Base-by-base conservation (phyloP, 2,113 vertebrate genomes). In the Mesitornis unicolor region DNA sequence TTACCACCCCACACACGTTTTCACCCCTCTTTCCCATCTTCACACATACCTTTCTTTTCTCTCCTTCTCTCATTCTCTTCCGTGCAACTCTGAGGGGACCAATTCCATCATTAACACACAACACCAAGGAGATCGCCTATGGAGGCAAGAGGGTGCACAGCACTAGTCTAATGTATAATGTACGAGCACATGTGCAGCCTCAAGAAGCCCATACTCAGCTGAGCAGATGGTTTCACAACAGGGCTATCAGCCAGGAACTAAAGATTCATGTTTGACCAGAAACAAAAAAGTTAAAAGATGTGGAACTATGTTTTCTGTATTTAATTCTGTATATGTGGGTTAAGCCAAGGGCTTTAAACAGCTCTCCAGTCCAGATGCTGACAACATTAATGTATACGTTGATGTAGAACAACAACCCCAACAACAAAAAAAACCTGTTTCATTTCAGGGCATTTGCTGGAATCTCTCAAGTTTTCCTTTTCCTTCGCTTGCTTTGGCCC, bases 91-190 rank as follows among this genome's bases (percentile, higher is more conserved):
- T 59, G 35, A 88, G 50, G 51, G 33, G n/a, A 70, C 29, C 9
- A 35, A 0, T 35, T 65, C 59, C 48, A 7, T 29, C n/a, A 20
- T 38, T 33, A 25, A 48, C 26, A 54, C 4, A 35, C 1, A 2
- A 35, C 50, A 33, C 5, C 54, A 59, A 21, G 1, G 7, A 47
- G 20, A 22, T 11, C 1, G 0, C 36, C 28, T 0, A 1, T 0
- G 25, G 59, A 79, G 38, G 17, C 43, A 20, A 18, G 29, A 42
- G 14, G 47, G n/a, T 16, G 36, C 78, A 93, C 70, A 76, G 33
- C 48, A 36, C 29, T 16, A 13, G 5, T 2, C 3, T 38, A n/a
- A 25, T 43, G 26, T n/a, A 5, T 13, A 7, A 35, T 1, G 9
- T 16, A 22, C 2, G 0, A 10, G 0, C 42, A 29, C 1, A 0